Evolutionary conservation across 2,888 invertebrate species (phyloP).

Genomic region (Daptonema setosum): DNA sequence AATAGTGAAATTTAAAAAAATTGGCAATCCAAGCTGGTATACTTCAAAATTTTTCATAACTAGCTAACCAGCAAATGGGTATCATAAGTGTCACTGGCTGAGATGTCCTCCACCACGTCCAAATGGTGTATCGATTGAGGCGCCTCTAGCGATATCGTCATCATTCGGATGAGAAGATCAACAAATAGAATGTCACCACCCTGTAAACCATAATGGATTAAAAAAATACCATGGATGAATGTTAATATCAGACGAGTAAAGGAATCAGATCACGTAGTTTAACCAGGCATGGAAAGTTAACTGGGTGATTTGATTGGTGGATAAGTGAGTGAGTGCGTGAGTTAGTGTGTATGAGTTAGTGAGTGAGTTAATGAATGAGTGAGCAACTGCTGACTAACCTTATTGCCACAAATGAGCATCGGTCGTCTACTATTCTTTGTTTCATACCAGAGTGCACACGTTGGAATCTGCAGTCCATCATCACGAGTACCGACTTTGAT

Average conservation of each 20-base stretch:
- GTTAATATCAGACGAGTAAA: too few relatives aligned
- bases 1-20: background rate
- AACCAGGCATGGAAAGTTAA: too few relatives aligned
- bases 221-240: too few relatives aligned
- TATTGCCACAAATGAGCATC: conserved; percentile 6
- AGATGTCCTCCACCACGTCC: conserved; percentile 1
- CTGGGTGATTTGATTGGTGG: too few relatives aligned
- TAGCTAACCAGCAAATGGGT: background rate
- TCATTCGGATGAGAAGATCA: conserved; percentile 1
- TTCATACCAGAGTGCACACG: conserved; percentile 5
- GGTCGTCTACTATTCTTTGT: conserved; percentile 4
- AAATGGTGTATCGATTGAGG: conserved; percentile 5
- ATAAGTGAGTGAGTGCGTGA: too few relatives aligned
- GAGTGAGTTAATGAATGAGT: too few relatives aligned
- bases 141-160: conserved; percentile 2
- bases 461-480: background rate
- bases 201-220: background rate
- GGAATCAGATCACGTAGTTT: too few relatives aligned
- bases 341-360: too few relatives aligned
- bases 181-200: conserved; percentile 5
- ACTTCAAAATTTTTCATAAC: background rate
- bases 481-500: background rate
- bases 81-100: background rate
- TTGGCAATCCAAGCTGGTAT: background rate
- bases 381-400: too few relatives aligned